Base-by-base conservation (phyloP, 2,113 vertebrate species). In the Aphyosemion australe region DNA sequence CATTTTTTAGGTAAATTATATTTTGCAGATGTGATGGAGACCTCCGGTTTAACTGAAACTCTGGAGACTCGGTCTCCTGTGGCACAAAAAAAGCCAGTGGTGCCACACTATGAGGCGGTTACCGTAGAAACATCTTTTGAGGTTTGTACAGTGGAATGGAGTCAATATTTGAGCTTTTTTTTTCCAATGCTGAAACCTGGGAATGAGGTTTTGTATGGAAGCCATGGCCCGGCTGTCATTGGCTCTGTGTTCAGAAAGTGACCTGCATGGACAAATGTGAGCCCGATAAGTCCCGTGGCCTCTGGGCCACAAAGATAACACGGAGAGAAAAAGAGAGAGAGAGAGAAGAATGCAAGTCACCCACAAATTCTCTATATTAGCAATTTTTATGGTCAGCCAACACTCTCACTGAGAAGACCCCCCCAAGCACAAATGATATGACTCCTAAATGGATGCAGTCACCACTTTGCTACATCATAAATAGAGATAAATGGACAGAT, bases 251-350 rank as follows among this genome's bases (percentile, higher is more conserved):
- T 66, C 65, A 19, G 45, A 42, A 72, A 57, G 21, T 67, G 69
- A 80, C 79, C 80, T 75, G 80, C 62, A 53, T 72, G 69, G 76
- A 78, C 76, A 56, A 81, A 72, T 76, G 49, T 64, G 45, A 60
- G 71, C 62, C 65, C 62, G 79, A 88, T 88, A 87, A 84, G 50
- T 73, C 52, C 57, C 37, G 26, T 70, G 77, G 79, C 79, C 83
- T 83, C 86, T 84, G 83, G 60, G 57, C 72, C 54, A 49, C 53
- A 67, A 61, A 86, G 87, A 90, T 89, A 89, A 88, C 76, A 73
- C 59, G 66, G 60, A 10, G 13, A 34, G 34, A 0, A 8, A 37
- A 8, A 37, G 34, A 37, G 34, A 2, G 62, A 66, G 62, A 10
- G 62, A 66, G 62, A 10, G 11, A 66, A 61, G 15, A 51, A 65